A percentile compares a stretch with the other conserved stretches of the same genome.
These are phyloP conservation scores for Pardosa pseudoannulata DNA, from an alignment of 2,888 invertebrate genomes.

Conservation along the genomic window DNA sequence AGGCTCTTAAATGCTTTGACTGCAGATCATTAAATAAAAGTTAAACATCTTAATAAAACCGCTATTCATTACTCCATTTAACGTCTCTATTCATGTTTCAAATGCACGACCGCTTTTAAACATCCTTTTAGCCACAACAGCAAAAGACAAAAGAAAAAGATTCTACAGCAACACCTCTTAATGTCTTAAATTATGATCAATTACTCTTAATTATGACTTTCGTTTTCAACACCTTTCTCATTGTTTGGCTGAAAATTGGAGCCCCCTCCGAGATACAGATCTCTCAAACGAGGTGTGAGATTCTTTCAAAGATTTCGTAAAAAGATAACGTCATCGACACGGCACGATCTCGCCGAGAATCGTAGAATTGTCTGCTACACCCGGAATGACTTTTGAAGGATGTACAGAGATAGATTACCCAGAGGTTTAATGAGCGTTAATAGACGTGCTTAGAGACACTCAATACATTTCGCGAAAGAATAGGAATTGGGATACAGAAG, in stretches of 20 bases:
- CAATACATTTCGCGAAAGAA: neutral
- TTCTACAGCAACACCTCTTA: neutral
- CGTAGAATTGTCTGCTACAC: neutral
- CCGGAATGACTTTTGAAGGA: neutral
- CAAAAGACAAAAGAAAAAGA: too few species aligned
- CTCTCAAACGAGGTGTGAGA: neutral
- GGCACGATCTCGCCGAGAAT: constrained; percentile 8
- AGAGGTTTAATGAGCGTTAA: neutral
- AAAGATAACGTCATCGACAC: neutral
- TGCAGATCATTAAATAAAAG: constrained; percentile 35
- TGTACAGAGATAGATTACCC: too few species aligned
- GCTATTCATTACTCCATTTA: constrained; percentile 27
- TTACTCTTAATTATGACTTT: constrained; percentile 61
- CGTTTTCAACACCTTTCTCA: constrained; percentile 53
- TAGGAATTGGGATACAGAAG: too few species aligned
- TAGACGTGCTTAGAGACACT: neutral
- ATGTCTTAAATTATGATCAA: constrained; percentile 36
- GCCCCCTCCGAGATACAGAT: neutral
- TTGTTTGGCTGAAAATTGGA: constrained; percentile 36
- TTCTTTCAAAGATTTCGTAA: neutral
- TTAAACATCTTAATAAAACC: constrained; percentile 43
- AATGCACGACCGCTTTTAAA: neutral
- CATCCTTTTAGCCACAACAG: neutral
- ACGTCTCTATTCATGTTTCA: constrained; percentile 34
- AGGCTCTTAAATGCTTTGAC: neutral